Evolutionary conservation across 2,797 vertebrate genomes (phyloP).

Genomic region (Sardinella longiceps): DNA sequence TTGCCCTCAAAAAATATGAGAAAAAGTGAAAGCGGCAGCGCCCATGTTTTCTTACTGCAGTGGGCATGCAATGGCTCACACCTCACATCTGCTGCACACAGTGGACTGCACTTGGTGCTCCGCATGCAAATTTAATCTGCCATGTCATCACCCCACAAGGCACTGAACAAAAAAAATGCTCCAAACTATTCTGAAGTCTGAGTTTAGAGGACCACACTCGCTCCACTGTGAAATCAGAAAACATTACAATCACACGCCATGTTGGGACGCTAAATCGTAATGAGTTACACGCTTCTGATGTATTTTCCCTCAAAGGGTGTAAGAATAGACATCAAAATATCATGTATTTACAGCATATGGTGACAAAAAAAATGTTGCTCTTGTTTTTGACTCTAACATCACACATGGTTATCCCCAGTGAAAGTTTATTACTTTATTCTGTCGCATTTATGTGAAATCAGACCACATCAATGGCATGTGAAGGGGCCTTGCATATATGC

Average conservation of each 20-base stretch:
- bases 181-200: background rate
- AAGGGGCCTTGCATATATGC: background rate
- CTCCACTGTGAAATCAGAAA: background rate
- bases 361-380: background rate
- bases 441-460: background rate
- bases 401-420: background rate
- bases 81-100: background rate
- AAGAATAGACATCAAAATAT: background rate
- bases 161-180: background rate
- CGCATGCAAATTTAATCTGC: conserved; percentile 31
- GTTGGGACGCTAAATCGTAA: background rate
- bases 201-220: background rate
- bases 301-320: background rate
- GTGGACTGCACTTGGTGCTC: background rate
- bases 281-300: background rate
- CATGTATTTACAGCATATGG: background rate
- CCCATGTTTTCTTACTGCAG: background rate
- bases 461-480: background rate
- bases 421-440: background rate
- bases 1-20: background rate
- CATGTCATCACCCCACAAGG: conserved; percentile 1
- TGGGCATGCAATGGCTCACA: background rate
- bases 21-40: background rate
- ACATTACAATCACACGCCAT: background rate
- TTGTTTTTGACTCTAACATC: background rate